A percentile compares a stretch with the other conserved stretches of the same genome.
These are phyloP conservation scores for Podocnemis expansa DNA, from an alignment of 2,113 vertebrate species.

Conservation along the genomic window DNA sequence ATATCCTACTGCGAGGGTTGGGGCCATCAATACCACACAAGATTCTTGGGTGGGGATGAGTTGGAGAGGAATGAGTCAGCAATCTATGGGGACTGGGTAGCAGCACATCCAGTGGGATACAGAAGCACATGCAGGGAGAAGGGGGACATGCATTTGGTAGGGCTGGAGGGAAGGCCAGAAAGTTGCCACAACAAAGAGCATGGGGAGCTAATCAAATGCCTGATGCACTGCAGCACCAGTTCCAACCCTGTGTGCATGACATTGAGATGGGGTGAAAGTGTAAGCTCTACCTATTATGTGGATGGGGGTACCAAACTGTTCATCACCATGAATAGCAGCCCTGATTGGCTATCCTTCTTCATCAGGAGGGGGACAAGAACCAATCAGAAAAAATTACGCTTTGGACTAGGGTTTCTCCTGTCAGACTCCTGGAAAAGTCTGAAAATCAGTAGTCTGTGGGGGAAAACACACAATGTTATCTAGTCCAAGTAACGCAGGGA, in stretches of 20 bases:
- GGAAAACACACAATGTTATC: background rate
- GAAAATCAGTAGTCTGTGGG: background rate
- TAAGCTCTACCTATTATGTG: background rate
- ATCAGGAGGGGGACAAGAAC: background rate
- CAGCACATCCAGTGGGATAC: background rate
- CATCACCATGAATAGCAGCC: background rate
- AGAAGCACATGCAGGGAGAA: too few species aligned
- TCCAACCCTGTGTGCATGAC: background rate
- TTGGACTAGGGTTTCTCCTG: background rate
- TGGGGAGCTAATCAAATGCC: background rate
- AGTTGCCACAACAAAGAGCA: background rate
- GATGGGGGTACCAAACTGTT: fast-evolving
- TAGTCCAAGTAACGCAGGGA: too few species aligned
- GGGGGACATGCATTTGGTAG: background rate
- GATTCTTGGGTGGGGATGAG: too few species aligned
- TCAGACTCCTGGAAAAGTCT: background rate
- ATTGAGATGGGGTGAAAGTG: background rate
- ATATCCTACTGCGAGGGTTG: too few species aligned
- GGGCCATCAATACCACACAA: too few species aligned
- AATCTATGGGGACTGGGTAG: fast-evolving
- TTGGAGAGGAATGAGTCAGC: too few species aligned
- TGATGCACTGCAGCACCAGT: background rate
- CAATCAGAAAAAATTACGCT: too few species aligned
- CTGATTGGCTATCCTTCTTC: background rate
- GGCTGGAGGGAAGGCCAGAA: background rate